These are phyloP conservation scores for Dendrolimus houi DNA, from an alignment of 2,888 invertebrate genomes.

Conservation along the genomic window DNA sequence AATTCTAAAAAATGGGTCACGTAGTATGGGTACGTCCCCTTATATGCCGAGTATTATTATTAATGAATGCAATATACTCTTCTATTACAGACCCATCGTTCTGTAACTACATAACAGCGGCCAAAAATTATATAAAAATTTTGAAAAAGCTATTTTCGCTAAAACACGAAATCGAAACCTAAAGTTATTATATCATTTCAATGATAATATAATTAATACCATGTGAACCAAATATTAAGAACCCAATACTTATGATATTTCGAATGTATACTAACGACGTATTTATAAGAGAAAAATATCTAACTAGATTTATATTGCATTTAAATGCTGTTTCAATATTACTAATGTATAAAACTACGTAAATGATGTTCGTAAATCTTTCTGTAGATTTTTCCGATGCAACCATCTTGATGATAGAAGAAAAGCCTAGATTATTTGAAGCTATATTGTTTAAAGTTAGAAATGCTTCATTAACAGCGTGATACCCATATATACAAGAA, in stretches of 20 bases:
- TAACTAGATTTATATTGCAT: not conserved
- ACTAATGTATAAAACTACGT: not conserved
- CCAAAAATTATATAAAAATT: no score
- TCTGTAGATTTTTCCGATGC: not conserved
- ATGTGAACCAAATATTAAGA: not conserved
- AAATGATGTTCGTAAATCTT: not conserved
- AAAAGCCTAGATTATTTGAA: conserved; percentile 4
- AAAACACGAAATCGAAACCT: no score
- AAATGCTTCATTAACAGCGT: conserved; percentile 9
- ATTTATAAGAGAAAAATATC: not conserved
- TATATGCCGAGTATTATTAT: no score
- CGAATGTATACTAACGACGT: not conserved
- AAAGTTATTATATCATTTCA: no score
- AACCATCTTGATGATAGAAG: not conserved
- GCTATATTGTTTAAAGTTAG: not conserved
- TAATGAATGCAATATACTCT: no score
- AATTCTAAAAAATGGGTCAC: no score
- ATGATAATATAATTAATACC: no score
- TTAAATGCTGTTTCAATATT: not conserved
- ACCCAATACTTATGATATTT: not conserved
- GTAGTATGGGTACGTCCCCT: no score
- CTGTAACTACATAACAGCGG: no score
- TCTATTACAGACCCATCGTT: no score
- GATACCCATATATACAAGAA: conserved; percentile 19
- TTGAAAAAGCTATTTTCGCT: no score